Evolutionary conservation across 2,797 vertebrate genomes (phyloP).

Genomic region (Eidolon dupreanum): DNA sequence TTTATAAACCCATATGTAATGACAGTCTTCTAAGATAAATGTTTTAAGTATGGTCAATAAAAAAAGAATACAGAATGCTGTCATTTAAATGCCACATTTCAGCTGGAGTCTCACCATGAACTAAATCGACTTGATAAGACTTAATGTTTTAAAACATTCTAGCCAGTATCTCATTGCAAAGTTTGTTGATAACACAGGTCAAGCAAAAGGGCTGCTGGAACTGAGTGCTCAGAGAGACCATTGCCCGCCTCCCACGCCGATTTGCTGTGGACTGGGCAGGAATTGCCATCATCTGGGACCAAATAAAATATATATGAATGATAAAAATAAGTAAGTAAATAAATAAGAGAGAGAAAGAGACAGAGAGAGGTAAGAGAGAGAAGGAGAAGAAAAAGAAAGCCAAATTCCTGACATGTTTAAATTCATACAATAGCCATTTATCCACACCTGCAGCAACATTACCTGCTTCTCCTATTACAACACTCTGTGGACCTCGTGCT

Average conservation of each 20-base stretch:
- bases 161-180: neutral
- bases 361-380: too few relatives aligned
- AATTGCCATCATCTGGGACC: neutral
- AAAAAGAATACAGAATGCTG: neutral
- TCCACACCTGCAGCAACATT: too few relatives aligned
- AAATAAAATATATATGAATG: too few relatives aligned
- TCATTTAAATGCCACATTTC: neutral
- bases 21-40: slow-evolving; percentile 12
- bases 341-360: too few relatives aligned
- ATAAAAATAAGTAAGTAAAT: neutral
- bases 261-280: neutral
- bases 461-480: neutral
- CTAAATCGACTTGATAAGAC: neutral
- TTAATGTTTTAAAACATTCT: neutral
- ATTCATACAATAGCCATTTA: neutral
- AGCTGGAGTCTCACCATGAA: neutral
- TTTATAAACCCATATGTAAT: neutral
- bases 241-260: too few relatives aligned
- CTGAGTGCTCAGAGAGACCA: neutral
- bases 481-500: neutral
- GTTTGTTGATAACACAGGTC: neutral
- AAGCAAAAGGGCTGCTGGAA: neutral
- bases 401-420: neutral
- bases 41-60: neutral
- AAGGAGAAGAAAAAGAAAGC: neutral